phyloP scores from a whole-genome alignment of 2,113 vertebrate genomes.

The Struthio camelus region DNA sequence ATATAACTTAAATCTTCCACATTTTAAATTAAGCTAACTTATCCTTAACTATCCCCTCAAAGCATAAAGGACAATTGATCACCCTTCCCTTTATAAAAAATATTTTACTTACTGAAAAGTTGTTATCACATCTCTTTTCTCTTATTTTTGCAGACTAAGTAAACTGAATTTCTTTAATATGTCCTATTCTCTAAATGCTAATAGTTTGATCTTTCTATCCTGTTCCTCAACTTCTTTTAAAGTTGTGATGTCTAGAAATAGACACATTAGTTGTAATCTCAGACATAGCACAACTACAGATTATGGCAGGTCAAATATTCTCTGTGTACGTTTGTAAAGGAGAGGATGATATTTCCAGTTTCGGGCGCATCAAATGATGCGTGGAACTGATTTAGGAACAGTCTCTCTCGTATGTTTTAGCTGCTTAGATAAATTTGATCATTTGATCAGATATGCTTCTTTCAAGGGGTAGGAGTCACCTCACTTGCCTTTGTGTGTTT shows the following conservation, averaged over 20 bases:
- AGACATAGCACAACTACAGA: background rate
- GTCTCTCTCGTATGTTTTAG: background rate
- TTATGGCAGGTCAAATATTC: background rate
- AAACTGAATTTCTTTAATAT: background rate
- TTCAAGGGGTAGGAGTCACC: background rate
- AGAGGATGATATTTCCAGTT: background rate
- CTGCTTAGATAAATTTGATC: background rate
- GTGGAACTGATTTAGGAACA: background rate
- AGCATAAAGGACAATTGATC: background rate
- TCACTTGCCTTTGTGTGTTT: background rate
- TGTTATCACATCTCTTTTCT: background rate
- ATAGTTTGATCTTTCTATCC: background rate
- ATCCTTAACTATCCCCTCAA: background rate
- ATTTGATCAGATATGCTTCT: background rate
- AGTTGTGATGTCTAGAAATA: background rate
- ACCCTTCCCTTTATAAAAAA: background rate
- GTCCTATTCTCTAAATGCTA: background rate
- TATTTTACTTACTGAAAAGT: fast-evolving
- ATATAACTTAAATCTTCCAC: background rate
- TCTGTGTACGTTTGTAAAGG: background rate
- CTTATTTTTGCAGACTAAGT: background rate
- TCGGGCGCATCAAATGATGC: background rate
- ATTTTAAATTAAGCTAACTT: background rate
- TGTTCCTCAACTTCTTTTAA: background rate
- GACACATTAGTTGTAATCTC: background rate